Conservation (phyloP, 2,113 vertebrate species). For the Petrocephalus zakoni region DNA sequence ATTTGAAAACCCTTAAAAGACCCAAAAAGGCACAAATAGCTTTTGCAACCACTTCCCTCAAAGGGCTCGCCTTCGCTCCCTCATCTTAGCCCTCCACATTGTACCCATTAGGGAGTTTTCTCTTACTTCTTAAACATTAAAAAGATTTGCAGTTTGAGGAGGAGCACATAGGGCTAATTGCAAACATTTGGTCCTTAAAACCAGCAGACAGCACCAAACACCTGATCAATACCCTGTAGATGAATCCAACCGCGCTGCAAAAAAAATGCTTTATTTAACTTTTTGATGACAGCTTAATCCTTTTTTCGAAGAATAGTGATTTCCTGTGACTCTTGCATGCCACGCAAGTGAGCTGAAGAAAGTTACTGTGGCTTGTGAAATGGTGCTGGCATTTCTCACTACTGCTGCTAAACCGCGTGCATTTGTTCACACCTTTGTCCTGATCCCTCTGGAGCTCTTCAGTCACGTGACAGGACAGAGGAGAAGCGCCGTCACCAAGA, state of each 20-base stretch:
- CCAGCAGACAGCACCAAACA: neutral
- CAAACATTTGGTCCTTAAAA: neutral
- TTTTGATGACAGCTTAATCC: neutral
- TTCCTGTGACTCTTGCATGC: neutral
- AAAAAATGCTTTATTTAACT: neutral
- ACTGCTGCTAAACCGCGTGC: neutral
- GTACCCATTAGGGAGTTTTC: neutral
- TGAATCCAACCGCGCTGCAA: neutral
- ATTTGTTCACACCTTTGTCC: neutral
- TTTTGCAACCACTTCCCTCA: slow-evolving; percentile 10
- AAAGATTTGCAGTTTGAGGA: slow-evolving; percentile 1
- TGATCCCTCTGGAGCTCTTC: neutral
- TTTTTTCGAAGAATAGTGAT: neutral
- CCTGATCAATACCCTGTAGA: neutral
- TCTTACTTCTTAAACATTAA: slow-evolving; percentile 14
- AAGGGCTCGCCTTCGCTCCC: neutral
- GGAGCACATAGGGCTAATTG: neutral
- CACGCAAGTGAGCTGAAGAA: neutral
- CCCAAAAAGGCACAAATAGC: slow-evolving; percentile 2
- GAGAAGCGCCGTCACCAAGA: neutral
- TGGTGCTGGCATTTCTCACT: neutral
- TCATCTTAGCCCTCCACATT: neutral
- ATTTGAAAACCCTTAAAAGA: slow-evolving; percentile 11
- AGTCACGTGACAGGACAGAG: neutral
- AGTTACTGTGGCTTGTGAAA: neutral